phyloP scores from a whole-genome alignment of 92 coral and sea anemone species.

The Epizoanthus rinbou region DNA sequence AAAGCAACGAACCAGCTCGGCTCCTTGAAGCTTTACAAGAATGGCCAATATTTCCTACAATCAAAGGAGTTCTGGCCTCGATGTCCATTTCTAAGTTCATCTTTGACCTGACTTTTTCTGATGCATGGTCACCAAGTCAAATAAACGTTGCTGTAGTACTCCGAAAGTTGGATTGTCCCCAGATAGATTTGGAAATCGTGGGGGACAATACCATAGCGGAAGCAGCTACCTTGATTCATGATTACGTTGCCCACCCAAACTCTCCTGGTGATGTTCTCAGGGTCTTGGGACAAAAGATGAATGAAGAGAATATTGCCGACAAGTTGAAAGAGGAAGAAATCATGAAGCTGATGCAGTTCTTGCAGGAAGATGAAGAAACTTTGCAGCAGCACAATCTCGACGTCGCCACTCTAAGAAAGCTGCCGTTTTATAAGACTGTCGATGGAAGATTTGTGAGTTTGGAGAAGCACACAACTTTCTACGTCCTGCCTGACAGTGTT shows the following conservation, averaged over 20 bases:
- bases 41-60: conserved; percentile 37
- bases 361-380: conserved; percentile 45
- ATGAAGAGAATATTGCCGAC: conserved; percentile 18
- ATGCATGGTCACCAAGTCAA: conserved; percentile 23
- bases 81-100: neutral
- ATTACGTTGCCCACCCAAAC: conserved; percentile 53
- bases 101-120: conserved; percentile 19
- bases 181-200: conserved; percentile 18
- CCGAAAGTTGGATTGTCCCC: conserved; percentile 12
- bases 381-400: conserved; percentile 37
- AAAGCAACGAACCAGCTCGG: neutral
- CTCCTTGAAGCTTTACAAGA: neutral
- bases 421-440: conserved; percentile 56
- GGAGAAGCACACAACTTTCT: conserved; percentile 11
- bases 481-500: conserved; percentile 42
- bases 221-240: conserved; percentile 25
- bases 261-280: conserved; percentile 46
- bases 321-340: conserved; percentile 37
- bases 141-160: conserved; percentile 20
- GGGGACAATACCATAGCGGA: neutral
- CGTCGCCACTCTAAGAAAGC: conserved; percentile 24
- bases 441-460: conserved; percentile 43
- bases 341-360: conserved; percentile 38
- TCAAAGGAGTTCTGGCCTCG: neutral
- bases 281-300: conserved; percentile 43